Conservation (phyloP, 1,140 invertebrate genomes). For the Apis dorsata region DNA sequence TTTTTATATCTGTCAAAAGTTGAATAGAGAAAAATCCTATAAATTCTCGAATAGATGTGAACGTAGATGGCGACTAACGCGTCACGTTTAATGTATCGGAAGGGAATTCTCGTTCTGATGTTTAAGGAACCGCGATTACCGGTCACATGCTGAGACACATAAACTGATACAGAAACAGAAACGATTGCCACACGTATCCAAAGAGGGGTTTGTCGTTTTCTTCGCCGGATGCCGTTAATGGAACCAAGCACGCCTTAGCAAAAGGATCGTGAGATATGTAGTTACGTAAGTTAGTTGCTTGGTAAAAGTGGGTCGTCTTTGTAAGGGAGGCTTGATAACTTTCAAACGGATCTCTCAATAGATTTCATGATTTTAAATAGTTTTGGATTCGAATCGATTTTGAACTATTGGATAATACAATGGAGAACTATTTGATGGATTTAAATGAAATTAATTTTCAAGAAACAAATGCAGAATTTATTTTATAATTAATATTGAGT, state of each 20-base stretch:
- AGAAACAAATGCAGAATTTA: not conserved
- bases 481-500: not conserved
- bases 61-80: not conserved
- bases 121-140: constrained; percentile 7
- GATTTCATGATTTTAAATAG: constrained; percentile 4
- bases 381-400: not conserved
- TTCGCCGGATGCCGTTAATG: constrained; percentile 49
- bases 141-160: constrained; percentile 20
- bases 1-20: too few species aligned
- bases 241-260: constrained; percentile 49
- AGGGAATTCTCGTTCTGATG: not conserved
- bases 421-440: not conserved
- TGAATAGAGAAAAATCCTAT: too few species aligned
- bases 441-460: not conserved
- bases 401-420: too few species aligned
- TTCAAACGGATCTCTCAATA: constrained; percentile 23
- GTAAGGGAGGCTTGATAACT: constrained; percentile 35
- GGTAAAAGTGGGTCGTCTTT: constrained; percentile 62
- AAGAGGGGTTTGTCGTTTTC: constrained; percentile 43
- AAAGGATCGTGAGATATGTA: constrained; percentile 27
- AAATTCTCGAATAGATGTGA: not conserved
- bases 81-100: not conserved
- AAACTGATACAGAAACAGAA: constrained; percentile 10
- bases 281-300: constrained; percentile 39
- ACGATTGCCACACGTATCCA: constrained; percentile 30